Evolutionary conservation across 2,888 invertebrate species (phyloP).

Genomic region (Philhelius pedissequus): DNA sequence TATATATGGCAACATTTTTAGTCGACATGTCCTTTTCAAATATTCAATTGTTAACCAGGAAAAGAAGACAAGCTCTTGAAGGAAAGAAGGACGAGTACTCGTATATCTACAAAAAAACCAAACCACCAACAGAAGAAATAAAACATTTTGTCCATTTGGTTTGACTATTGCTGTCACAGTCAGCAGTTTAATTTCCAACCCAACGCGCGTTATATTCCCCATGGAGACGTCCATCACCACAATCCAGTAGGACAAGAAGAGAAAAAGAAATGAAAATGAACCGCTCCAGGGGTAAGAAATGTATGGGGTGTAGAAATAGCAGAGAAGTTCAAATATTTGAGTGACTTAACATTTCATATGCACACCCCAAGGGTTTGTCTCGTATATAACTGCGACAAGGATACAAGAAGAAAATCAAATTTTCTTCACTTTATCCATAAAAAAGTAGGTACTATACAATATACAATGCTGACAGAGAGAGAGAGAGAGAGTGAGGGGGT

Average conservation of each 20-base stretch:
- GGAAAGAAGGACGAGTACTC: not conserved
- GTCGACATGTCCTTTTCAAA: conserved; percentile 9
- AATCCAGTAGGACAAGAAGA: not conserved
- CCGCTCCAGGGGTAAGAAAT: not conserved
- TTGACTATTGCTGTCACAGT: conserved; percentile 63
- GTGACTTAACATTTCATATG: conserved; percentile 69
- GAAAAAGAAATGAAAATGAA: not conserved
- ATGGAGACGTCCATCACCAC: conserved; percentile 20
- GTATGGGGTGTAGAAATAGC: not conserved
- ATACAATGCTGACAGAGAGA: no score
- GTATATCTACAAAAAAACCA: no score
- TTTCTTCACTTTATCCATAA: conserved; percentile 53
- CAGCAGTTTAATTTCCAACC: conserved; percentile 55
- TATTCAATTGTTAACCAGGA: conserved; percentile 17
- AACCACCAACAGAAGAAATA: conserved; percentile 27
- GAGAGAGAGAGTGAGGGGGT: not conserved
- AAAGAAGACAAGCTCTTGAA: conserved; percentile 8
- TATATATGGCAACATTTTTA: conserved; percentile 23
- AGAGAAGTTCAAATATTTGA: conserved; percentile 65
- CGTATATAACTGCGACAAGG: conserved; percentile 36
- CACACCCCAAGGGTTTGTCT: conserved; percentile 22
- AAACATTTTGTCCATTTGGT: conserved; percentile 43
- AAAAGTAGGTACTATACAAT: no score
- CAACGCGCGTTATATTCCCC: conserved; percentile 24
- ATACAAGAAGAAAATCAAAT: conserved; percentile 59